phyloP scores from a whole-genome alignment of 2,797 vertebrate genomes.

The Oceanodroma leucorhoa region DNA sequence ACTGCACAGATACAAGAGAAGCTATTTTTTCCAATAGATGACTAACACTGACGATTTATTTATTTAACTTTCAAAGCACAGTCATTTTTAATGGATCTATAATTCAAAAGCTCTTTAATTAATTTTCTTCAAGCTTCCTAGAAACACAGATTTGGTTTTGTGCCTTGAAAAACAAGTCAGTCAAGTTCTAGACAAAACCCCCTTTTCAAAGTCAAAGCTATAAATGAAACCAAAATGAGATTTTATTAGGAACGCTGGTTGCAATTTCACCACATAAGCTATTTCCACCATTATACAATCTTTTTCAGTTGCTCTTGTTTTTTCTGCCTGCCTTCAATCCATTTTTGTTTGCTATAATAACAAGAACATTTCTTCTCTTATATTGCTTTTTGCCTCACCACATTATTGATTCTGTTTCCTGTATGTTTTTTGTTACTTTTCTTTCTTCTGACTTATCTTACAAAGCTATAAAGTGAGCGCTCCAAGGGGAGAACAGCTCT shows the following conservation, averaged over 20 bases:
- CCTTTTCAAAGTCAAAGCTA: constrained; percentile 5
- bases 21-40: not conserved
- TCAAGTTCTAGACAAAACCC: not conserved
- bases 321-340: not conserved
- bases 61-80: constrained; percentile 39
- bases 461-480: not conserved
- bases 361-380: not conserved
- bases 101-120: constrained; percentile 51
- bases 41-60: constrained; percentile 33
- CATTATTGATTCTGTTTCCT: constrained; percentile 13
- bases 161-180: constrained; percentile 25
- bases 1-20: not conserved
- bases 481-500: not conserved
- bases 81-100: constrained; percentile 39
- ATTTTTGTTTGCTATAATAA: not conserved
- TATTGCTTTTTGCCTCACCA: not conserved
- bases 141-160: constrained; percentile 17
- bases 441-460: not conserved
- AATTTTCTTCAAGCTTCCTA: constrained; percentile 39
- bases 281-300: not conserved
- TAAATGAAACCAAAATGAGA: not conserved
- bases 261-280: not conserved
- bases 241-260: not conserved
- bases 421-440: not conserved
- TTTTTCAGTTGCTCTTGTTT: not conserved